phyloP scores from a whole-genome alignment of 1,140 invertebrate genomes.

The Zaprionus gabonicus region DNA sequence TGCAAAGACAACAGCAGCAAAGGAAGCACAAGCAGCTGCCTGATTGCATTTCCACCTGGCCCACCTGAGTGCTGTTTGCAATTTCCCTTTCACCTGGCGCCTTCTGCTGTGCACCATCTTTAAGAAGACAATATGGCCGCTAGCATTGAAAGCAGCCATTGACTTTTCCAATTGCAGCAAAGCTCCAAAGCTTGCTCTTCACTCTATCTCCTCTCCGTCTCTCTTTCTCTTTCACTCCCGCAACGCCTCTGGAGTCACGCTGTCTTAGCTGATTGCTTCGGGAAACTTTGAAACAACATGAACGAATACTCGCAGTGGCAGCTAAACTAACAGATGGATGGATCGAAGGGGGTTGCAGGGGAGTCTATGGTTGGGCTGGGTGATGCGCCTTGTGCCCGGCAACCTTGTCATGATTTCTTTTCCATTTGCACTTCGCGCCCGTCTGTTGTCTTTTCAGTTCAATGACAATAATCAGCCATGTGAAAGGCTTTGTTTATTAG shows the following conservation, averaged over 20 bases:
- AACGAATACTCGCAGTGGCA: conserved; percentile 41
- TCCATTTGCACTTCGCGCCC: conserved; percentile 32
- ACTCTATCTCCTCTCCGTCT: background rate
- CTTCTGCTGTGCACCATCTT: conserved; percentile 5
- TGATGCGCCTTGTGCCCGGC: conserved; percentile 7
- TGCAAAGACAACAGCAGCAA: conserved; percentile 43
- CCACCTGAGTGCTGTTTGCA: conserved; percentile 63
- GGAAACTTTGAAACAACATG: conserved; percentile 72
- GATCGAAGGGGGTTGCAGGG: background rate
- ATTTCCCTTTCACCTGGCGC: conserved; percentile 44
- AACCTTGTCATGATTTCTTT: conserved; percentile 39
- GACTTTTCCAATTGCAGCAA: conserved; percentile 73
- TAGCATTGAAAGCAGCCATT: conserved; percentile 66
- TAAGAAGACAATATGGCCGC: conserved; percentile 60
- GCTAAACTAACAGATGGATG: conserved; percentile 60
- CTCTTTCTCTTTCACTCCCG: background rate
- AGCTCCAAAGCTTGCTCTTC: conserved; percentile 24
- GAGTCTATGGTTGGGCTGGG: background rate
- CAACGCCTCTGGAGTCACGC: conserved; percentile 4
- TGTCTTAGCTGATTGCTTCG: conserved; percentile 60
- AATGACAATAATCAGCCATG: conserved; percentile 66
- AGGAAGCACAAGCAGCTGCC: conserved; percentile 35
- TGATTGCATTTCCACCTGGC: conserved; percentile 65
- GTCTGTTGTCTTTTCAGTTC: conserved; percentile 54
- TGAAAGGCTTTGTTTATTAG: conserved; percentile 65